Conservation (phyloP, 2,797 vertebrate species). For the Leptoclinus maculatus region DNA sequence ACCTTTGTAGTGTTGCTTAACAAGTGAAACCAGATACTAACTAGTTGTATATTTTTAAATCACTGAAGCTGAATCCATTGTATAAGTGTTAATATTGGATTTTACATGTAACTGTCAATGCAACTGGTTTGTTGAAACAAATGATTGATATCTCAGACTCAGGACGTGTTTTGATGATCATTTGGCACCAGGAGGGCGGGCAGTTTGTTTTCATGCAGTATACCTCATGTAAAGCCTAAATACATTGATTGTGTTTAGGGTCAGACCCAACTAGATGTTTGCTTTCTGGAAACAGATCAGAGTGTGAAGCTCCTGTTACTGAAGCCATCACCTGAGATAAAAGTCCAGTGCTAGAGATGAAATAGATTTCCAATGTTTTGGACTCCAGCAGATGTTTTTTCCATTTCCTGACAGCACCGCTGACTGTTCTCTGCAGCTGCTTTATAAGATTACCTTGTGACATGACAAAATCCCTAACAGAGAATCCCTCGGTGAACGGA, state of each 20-base stretch:
- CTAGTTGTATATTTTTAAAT: neutral
- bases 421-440: constrained; percentile 40
- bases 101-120: neutral
- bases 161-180: neutral
- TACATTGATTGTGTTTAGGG: neutral
- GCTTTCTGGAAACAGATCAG: neutral
- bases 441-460: constrained; percentile 48
- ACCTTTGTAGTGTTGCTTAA: neutral
- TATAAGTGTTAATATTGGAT: neutral
- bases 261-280: neutral
- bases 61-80: neutral
- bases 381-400: constrained; percentile 37
- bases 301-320: neutral
- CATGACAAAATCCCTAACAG: constrained; percentile 43
- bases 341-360: constrained; percentile 19
- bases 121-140: neutral
- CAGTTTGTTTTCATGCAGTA: neutral
- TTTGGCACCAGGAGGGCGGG: neutral
- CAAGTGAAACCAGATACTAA: neutral
- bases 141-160: neutral
- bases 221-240: neutral
- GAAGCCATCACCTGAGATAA: constrained; percentile 23
- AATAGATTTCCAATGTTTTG: constrained; percentile 44
- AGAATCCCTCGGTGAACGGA: constrained; percentile 23
- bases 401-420: constrained; percentile 39